Evolutionary conservation across 2,113 vertebrate genomes (phyloP).

Genomic region (Motacilla tschutschensis): DNA sequence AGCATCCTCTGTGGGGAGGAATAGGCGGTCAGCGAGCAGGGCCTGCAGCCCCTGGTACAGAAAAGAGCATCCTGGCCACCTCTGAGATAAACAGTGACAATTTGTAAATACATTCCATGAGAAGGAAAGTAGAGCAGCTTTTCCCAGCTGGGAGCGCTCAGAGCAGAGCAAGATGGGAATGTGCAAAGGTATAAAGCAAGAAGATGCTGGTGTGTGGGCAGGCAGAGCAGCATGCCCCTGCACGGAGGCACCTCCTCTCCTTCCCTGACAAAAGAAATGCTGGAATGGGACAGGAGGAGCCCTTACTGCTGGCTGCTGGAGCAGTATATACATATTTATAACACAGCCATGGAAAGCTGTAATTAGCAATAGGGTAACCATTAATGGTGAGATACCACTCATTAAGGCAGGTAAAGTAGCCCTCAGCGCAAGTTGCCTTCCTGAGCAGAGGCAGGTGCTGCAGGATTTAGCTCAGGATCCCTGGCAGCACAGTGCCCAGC

Average conservation of each 20-base stretch:
- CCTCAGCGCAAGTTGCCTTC: rapidly evolving
- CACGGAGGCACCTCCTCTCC: rapidly evolving
- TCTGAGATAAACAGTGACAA: rapidly evolving
- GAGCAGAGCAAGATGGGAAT: not conserved
- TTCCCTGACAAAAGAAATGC: not conserved
- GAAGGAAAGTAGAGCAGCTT: not conserved
- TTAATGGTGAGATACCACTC: not conserved
- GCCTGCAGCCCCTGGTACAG: rapidly evolving
- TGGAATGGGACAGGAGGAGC: not conserved
- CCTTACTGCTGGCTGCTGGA: not conserved
- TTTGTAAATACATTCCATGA: no score
- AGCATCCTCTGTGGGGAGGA: no score
- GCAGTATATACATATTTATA: no score
- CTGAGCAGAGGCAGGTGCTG: not conserved
- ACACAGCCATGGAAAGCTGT: not conserved
- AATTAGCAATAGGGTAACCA: rapidly evolving
- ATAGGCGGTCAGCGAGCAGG: rapidly evolving
- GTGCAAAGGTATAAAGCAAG: rapidly evolving
- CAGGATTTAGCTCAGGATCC: not conserved
- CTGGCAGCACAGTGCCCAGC: rapidly evolving
- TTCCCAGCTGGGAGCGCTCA: rapidly evolving
- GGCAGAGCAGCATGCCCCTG: not conserved
- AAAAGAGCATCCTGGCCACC: not conserved
- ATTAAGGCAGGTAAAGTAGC: not conserved
- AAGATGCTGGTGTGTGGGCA: no score